phyloP scores from a whole-genome alignment of 2,113 vertebrate species.

The Pluvianellus socialis region DNA sequence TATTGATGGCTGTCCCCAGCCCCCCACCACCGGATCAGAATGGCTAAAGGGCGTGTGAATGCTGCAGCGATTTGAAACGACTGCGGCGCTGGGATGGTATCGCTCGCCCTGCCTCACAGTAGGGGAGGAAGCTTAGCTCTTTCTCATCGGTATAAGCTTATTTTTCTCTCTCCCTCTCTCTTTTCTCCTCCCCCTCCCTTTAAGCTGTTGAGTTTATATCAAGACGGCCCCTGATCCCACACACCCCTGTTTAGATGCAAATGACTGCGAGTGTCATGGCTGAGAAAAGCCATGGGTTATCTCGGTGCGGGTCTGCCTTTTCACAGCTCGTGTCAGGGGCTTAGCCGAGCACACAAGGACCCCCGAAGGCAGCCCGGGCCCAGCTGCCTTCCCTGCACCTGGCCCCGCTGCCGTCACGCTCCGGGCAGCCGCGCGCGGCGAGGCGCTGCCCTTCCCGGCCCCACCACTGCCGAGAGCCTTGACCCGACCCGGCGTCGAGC shows the following conservation, averaged over 20 bases:
- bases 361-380: background rate
- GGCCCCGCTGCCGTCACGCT: background rate
- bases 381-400: slow-evolving; percentile 27
- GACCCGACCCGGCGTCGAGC: rapidly evolving
- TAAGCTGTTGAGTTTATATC: slow-evolving; percentile 76
- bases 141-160: slow-evolving; percentile 90
- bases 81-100: slow-evolving; percentile 77
- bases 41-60: slow-evolving; percentile 99
- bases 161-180: slow-evolving; percentile 82
- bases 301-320: slow-evolving; percentile 53
- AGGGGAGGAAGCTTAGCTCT: slow-evolving; percentile 92
- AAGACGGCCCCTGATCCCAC: slow-evolving; percentile 74
- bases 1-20: slow-evolving; percentile 73
- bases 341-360: background rate
- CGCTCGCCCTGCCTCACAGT: slow-evolving; percentile 91
- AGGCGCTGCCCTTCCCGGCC: background rate
- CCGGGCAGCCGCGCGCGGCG: background rate
- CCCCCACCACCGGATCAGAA: slow-evolving; percentile 64
- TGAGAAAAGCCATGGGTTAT: slow-evolving; percentile 68
- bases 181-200: slow-evolving; percentile 76
- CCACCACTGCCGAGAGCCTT: rapidly evolving
- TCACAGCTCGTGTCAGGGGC: slow-evolving; percentile 46
- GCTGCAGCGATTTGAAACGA: slow-evolving; percentile 87
- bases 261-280: slow-evolving; percentile 66
- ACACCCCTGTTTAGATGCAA: slow-evolving; percentile 74